Conservation (phyloP, 92 coral and sea anemone genomes). For the Scolanthus callimorphus region DNA sequence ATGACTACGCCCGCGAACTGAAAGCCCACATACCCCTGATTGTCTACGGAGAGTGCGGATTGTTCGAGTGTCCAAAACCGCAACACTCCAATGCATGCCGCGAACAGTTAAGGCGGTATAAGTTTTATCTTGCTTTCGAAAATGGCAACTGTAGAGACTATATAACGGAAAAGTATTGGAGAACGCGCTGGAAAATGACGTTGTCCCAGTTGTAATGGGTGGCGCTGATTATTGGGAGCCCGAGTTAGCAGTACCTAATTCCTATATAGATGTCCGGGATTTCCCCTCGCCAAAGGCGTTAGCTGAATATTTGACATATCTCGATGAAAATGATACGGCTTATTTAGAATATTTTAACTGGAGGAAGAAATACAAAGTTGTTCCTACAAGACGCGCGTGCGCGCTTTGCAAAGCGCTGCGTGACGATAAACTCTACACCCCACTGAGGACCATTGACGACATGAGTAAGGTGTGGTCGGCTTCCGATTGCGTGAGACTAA, state of each 20-base stretch:
- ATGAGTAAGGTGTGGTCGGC: conserved; percentile 42
- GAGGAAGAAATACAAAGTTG: conserved; percentile 32
- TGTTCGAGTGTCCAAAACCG: conserved; percentile 29
- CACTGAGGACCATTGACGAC: conserved; percentile 33
- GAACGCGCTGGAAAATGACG: conserved; percentile 45
- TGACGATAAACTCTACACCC: conserved; percentile 28
- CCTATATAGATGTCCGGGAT: conserved; percentile 47
- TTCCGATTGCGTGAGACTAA: conserved; percentile 27
- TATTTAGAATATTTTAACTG: conserved; percentile 43
- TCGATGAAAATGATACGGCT: conserved; percentile 29
- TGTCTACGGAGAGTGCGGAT: conserved; percentile 49
- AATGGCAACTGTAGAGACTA: conserved; percentile 50
- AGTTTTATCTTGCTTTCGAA: conserved; percentile 51
- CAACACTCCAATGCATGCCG: conserved; percentile 36
- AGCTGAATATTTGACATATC: conserved; percentile 32
- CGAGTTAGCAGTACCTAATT: conserved; percentile 37
- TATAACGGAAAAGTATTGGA: conserved; percentile 60
- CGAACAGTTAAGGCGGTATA: conserved; percentile 20
- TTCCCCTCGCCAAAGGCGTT: conserved; percentile 38
- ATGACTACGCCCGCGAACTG: conserved; percentile 37
- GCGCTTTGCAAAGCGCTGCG: conserved; percentile 60
- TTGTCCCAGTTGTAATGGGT: conserved; percentile 54
- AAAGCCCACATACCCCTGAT: conserved; percentile 35
- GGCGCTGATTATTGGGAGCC: conserved; percentile 42
- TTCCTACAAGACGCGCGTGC: conserved; percentile 61